phyloP scores from a whole-genome alignment of 1,140 invertebrate species.

The Sarcophaga peregrina region DNA sequence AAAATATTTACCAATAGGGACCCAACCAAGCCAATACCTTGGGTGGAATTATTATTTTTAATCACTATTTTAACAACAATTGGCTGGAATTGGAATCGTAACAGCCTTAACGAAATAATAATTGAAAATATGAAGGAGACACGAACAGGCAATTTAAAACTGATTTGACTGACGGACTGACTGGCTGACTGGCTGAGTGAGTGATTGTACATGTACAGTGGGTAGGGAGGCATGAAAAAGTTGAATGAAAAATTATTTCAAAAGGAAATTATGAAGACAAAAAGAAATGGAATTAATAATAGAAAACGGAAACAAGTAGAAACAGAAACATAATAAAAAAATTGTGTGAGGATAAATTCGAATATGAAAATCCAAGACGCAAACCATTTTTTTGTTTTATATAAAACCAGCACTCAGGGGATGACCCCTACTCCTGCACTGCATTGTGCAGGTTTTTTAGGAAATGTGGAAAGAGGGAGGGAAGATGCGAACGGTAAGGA shows the following conservation, averaged over 20 bases:
- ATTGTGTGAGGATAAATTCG: too few species aligned
- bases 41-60: background rate
- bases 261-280: too few species aligned
- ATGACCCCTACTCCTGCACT: too few species aligned
- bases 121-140: background rate
- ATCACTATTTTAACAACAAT: constrained; percentile 21
- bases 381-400: too few species aligned
- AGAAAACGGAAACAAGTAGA: too few species aligned
- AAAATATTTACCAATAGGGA: background rate
- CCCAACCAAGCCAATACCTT: background rate
- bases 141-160: constrained; percentile 3
- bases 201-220: background rate
- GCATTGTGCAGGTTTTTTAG: too few species aligned
- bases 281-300: too few species aligned
- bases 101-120: constrained; percentile 7
- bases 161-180: background rate
- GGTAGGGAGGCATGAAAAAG: background rate
- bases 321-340: too few species aligned
- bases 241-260: background rate
- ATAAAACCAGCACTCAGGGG: too few species aligned
- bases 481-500: too few species aligned
- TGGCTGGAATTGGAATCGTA: background rate
- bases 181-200: background rate
- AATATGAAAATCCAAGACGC: too few species aligned
- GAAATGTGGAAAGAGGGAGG: too few species aligned